phyloP scores from a whole-genome alignment of 2,797 vertebrate species.

The Mionectes olivaceus region DNA sequence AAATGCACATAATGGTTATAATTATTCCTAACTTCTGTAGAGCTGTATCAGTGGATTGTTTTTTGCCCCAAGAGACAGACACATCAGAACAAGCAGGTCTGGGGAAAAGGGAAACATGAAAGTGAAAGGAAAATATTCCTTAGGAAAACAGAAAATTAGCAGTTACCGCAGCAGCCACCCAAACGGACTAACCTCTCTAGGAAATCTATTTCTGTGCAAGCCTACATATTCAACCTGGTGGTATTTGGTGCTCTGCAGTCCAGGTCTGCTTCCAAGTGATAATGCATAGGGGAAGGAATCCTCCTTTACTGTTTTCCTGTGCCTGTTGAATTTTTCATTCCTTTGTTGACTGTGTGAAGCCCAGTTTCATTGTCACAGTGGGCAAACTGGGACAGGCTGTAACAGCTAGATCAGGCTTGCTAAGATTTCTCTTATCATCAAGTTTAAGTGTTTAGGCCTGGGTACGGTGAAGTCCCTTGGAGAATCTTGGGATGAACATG shows the following conservation, averaged over 20 bases:
- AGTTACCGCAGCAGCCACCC: neutral
- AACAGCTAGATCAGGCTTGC: neutral
- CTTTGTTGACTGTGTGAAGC: neutral
- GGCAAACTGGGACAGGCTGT: fast-evolving
- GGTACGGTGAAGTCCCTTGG: neutral
- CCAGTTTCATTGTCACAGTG: neutral
- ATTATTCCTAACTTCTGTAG: neutral
- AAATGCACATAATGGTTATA: neutral
- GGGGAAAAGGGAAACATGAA: neutral
- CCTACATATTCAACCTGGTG: neutral
- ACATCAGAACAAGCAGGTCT: neutral
- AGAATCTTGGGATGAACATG: neutral
- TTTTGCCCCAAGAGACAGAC: neutral
- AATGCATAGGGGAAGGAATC: neutral
- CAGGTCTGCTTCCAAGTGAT: neutral
- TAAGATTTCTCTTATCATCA: neutral
- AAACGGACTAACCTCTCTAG: neutral
- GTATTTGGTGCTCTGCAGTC: neutral
- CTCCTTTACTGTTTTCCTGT: neutral
- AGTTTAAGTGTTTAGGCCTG: neutral
- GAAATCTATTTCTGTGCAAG: neutral
- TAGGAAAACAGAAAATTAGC: neutral
- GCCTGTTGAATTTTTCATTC: neutral
- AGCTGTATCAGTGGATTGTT: neutral
- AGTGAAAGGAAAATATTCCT: neutral